phyloP scores from a whole-genome alignment of 1,140 invertebrate genomes.

The Macrocentrus cingulum region DNA sequence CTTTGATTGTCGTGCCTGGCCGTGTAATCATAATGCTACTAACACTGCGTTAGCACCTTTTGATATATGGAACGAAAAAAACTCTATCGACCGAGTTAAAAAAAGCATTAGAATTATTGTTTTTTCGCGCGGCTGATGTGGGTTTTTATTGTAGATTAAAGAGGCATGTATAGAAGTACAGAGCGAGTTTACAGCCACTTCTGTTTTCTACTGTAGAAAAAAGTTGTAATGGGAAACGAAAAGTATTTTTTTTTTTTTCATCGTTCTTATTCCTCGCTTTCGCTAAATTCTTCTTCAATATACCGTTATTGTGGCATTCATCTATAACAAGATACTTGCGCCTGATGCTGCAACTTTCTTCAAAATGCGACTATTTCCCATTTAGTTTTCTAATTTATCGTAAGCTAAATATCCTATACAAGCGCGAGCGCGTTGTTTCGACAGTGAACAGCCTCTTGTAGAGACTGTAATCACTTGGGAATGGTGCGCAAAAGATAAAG shows the following conservation, averaged over 20 bases:
- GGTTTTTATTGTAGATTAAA: too few relatives aligned
- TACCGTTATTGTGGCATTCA: background rate
- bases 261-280: background rate
- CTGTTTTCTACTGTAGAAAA: constrained; percentile 1
- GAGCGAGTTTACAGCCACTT: too few relatives aligned
- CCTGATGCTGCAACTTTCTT: too few relatives aligned
- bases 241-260: constrained; percentile 3
- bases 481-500: background rate
- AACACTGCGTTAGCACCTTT: too few relatives aligned
- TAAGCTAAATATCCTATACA: too few relatives aligned
- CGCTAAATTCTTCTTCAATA: constrained; percentile 9
- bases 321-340: background rate
- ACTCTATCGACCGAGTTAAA: background rate
- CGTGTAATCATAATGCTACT: too few relatives aligned
- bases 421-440: too few relatives aligned
- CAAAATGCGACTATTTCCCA: constrained; percentile 6
- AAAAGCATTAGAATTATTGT: background rate
- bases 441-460: too few relatives aligned
- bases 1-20: constrained; percentile 8
- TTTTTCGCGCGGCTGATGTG: background rate
- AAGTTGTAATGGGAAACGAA: constrained; percentile 17
- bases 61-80: too few relatives aligned
- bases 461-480: too few relatives aligned
- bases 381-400: background rate
- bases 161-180: too few relatives aligned